These are phyloP conservation scores for Myotis yumanensis DNA, from an alignment of 2,113 vertebrate genomes.

Conservation along the genomic window DNA sequence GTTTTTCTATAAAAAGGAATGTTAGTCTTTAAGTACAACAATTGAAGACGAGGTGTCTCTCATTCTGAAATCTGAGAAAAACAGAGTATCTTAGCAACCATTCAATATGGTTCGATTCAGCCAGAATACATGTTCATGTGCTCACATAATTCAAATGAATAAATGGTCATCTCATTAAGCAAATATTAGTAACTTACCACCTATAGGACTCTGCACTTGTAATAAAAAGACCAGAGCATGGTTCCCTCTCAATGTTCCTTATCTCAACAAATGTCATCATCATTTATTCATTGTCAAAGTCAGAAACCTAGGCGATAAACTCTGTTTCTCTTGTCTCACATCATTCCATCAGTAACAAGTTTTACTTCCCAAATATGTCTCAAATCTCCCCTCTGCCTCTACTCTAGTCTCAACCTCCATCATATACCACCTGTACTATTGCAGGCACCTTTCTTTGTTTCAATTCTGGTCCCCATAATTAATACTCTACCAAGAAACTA, in stretches of 20 bases:
- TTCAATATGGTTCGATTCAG: background rate
- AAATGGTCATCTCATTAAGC: background rate
- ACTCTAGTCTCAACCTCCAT: background rate
- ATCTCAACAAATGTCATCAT: background rate
- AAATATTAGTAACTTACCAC: background rate
- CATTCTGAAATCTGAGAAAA: background rate
- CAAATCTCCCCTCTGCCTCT: background rate
- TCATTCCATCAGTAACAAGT: background rate
- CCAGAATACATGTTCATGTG: background rate
- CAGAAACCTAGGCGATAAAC: background rate
- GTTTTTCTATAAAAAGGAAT: slow-evolving; percentile 11
- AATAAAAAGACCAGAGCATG: background rate
- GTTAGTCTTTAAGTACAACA: background rate
- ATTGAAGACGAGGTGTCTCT: background rate
- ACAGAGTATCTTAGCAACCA: background rate
- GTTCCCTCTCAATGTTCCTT: background rate
- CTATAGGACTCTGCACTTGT: background rate
- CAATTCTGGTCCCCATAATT: no score
- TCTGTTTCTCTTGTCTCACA: background rate
- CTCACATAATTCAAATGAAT: background rate
- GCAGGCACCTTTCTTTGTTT: background rate
- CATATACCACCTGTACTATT: accelerated
- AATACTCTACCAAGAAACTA: background rate
- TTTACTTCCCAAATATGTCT: background rate
- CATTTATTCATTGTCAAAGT: background rate